Evolutionary conservation across 2,113 vertebrate genomes (phyloP).

Genomic region (Nothoprocta perdicaria): DNA sequence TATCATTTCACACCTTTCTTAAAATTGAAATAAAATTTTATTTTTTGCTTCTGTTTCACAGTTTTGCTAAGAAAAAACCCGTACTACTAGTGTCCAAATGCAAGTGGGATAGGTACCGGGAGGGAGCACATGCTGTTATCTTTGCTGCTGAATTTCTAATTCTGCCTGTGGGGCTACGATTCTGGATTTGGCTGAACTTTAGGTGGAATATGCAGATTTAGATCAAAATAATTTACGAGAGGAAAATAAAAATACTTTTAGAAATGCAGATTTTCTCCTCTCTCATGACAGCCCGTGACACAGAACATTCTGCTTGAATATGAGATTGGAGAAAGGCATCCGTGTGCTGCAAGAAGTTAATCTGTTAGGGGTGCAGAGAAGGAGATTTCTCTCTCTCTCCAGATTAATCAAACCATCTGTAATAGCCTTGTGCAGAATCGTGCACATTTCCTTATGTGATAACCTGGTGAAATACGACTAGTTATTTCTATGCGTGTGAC

Average conservation of each 20-base stretch:
- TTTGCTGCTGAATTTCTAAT: not conserved
- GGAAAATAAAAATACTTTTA: not conserved
- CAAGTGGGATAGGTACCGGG: not conserved
- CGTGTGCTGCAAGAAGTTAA: constrained; percentile 21
- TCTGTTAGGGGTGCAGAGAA: not conserved
- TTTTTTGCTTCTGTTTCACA: not conserved
- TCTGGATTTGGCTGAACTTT: not conserved
- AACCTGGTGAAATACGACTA: not conserved
- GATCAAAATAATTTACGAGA: not conserved
- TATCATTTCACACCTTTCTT: not conserved
- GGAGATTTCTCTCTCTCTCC: not conserved
- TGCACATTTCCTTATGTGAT: constrained; percentile 10
- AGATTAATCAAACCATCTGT: not conserved
- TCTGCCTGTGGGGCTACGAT: not conserved
- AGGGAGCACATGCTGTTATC: not conserved
- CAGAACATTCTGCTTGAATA: not conserved
- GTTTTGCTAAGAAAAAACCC: not conserved
- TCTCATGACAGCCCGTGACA: not conserved
- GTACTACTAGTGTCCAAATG: not conserved
- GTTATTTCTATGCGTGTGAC: not conserved
- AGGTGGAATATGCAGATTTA: not conserved
- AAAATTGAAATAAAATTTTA: not conserved
- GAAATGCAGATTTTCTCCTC: not conserved
- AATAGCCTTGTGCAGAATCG: not conserved
- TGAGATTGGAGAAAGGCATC: not conserved